These are phyloP conservation scores for Ephestia elutella DNA, from an alignment of 1,140 invertebrate species.

Conservation along the genomic window DNA sequence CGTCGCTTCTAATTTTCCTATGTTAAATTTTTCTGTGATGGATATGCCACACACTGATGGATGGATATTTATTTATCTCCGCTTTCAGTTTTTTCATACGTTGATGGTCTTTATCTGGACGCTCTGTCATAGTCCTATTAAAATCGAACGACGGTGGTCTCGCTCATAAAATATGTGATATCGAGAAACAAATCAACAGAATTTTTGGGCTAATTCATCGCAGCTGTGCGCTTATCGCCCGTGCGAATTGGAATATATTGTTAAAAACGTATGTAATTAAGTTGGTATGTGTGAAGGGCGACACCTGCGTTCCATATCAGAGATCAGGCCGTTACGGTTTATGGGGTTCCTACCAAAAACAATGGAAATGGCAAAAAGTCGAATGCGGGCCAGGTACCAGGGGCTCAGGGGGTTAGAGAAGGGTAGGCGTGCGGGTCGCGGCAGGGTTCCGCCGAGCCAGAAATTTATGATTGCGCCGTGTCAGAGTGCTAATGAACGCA, in stretches of 20 bases:
- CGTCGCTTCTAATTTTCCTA: slow-evolving; percentile 32
- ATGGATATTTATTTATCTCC: slow-evolving; percentile 38
- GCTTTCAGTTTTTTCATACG: slow-evolving; percentile 29
- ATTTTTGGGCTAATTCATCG: slow-evolving; percentile 37
- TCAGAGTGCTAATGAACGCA: slow-evolving; percentile 72
- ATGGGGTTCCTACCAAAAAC: slow-evolving; percentile 62
- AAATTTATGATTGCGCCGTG: slow-evolving; percentile 70
- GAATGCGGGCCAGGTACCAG: slow-evolving; percentile 57
- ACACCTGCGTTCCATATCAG: slow-evolving; percentile 63
- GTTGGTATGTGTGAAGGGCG: slow-evolving; percentile 57
- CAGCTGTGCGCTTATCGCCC: slow-evolving; percentile 49
- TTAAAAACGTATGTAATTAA: slow-evolving; percentile 63
- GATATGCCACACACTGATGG: slow-evolving; percentile 26
- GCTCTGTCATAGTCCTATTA: slow-evolving; percentile 39
- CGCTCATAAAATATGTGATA: slow-evolving; percentile 1
- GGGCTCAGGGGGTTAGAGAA: slow-evolving; percentile 39
- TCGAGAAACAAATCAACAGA: slow-evolving; percentile 27
- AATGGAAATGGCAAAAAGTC: slow-evolving; percentile 69
- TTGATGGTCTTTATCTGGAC: slow-evolving; percentile 35
- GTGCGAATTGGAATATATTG: slow-evolving; percentile 48
- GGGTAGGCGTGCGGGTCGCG: slow-evolving; percentile 56
- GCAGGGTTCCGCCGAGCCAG: slow-evolving; percentile 44
- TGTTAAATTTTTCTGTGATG: slow-evolving; percentile 32
- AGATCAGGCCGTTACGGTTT: slow-evolving; percentile 61
- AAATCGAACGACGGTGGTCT: slow-evolving; percentile 27